Conservation (phyloP, 2,113 vertebrate genomes). For the Toxostoma redivivum region DNA sequence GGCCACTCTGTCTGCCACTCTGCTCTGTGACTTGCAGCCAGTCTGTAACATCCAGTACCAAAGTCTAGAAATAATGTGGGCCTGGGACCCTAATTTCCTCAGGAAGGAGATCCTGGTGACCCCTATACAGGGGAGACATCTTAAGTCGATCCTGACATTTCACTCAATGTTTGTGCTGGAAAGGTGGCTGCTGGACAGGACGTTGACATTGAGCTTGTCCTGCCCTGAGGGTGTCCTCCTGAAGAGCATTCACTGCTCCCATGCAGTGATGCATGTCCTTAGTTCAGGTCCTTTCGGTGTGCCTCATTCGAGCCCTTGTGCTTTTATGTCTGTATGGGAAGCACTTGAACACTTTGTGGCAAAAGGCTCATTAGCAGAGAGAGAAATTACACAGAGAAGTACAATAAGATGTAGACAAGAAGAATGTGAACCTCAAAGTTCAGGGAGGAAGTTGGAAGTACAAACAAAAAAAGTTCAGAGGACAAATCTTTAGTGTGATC, state of each 20-base stretch:
- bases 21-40: background rate
- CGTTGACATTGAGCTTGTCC: background rate
- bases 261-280: accelerated
- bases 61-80: background rate
- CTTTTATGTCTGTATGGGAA: background rate
- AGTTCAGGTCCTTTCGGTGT: background rate
- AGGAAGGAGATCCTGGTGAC: background rate
- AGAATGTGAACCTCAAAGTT: background rate
- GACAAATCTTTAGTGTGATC: background rate
- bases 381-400: background rate
- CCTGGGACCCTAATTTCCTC: background rate
- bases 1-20: background rate
- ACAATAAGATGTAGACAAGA: background rate
- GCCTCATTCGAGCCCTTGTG: background rate
- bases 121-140: background rate
- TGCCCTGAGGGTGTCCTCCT: background rate
- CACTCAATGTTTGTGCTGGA: background rate
- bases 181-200: background rate
- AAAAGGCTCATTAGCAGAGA: background rate
- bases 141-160: background rate
- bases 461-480: background rate
- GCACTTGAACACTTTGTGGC: background rate
- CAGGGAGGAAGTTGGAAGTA: background rate
- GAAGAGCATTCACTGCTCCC: background rate
- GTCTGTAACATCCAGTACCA: background rate